Percentiles rank a stretch among this genome's conserved stretches.
These are phyloP conservation scores for Sycophaga agraensis DNA, from an alignment of 1,140 invertebrate genomes.

Conservation along the genomic window DNA sequence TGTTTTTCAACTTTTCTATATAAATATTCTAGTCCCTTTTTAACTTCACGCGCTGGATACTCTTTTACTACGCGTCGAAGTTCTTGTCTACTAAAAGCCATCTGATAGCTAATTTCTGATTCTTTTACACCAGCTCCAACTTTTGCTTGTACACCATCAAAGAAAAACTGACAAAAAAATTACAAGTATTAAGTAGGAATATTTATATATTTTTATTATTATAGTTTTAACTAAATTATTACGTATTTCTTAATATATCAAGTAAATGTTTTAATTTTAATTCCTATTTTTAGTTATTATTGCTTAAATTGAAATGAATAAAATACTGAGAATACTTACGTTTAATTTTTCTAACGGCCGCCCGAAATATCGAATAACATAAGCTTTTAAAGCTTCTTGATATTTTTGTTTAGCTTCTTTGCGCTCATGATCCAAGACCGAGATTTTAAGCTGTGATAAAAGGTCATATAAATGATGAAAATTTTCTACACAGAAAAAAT, in stretches of 20 bases:
- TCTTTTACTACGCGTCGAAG: slow-evolving; percentile 92
- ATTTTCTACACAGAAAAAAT: slow-evolving; percentile 75
- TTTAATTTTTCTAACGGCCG: slow-evolving; percentile 94
- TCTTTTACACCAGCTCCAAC: slow-evolving; percentile 92
- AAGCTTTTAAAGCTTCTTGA: slow-evolving; percentile 84
- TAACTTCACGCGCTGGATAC: slow-evolving; percentile 94
- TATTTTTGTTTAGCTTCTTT: slow-evolving; percentile 93
- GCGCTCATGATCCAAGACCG: slow-evolving; percentile 81
- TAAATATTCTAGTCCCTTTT: slow-evolving; percentile 91
- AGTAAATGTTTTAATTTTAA: no score
- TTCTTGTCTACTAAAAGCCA: slow-evolving; percentile 97
- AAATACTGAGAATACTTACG: slow-evolving; percentile 69
- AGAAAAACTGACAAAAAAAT: no score
- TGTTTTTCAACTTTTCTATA: slow-evolving; percentile 98
- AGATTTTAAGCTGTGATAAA: slow-evolving; percentile 87
- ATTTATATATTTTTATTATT: neutral
- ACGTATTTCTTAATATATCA: slow-evolving; percentile 10
- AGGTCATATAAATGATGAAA: slow-evolving; percentile 91
- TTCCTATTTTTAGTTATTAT: no score
- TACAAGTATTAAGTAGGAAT: no score
- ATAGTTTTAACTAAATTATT: slow-evolving; percentile 35
- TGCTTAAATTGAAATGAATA: slow-evolving; percentile 9
- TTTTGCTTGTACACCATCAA: slow-evolving; percentile 90
- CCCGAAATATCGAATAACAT: slow-evolving; percentile 94
- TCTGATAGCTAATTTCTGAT: slow-evolving; percentile 96